Conservation (phyloP, 2,797 vertebrate genomes). For the Australoheros facetus region DNA sequence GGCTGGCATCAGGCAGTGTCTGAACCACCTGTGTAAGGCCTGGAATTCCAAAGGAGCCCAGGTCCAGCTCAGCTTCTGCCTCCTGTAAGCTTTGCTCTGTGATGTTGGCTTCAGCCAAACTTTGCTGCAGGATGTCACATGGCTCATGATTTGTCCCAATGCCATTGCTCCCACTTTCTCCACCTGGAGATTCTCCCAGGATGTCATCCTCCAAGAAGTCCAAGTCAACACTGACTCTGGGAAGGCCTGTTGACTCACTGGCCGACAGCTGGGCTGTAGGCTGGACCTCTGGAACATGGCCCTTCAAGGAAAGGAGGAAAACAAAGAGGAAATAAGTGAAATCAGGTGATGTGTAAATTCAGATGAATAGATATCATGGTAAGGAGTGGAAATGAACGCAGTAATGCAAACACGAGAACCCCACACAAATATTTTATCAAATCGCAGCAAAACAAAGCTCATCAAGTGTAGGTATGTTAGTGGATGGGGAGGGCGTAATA, state of each 20-base stretch:
- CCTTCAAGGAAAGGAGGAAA: constrained; percentile 71
- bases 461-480: constrained; percentile 65
- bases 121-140: constrained; percentile 97
- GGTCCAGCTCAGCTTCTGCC: constrained; percentile 93
- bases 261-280: constrained; percentile 81
- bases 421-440: constrained; percentile 33
- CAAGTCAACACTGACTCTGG: constrained; percentile 91
- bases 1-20: constrained; percentile 80
- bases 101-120: constrained; percentile 96
- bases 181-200: constrained; percentile 86
- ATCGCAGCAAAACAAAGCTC: constrained; percentile 52
- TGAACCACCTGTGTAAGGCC: constrained; percentile 90
- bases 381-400: not conserved
- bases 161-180: constrained; percentile 79
- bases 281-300: constrained; percentile 89
- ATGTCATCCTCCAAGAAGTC: constrained; percentile 98
- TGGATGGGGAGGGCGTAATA: constrained; percentile 60
- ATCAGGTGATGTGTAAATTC: constrained; percentile 1
- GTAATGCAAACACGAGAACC: constrained; percentile 29
- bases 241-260: constrained; percentile 79
- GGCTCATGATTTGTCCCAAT: constrained; percentile 86
- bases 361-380: constrained; percentile 3
- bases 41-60: constrained; percentile 93
- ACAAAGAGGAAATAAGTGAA: constrained; percentile 34
- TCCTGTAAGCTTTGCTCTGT: constrained; percentile 95